These are phyloP conservation scores for Atta cephalotes DNA, from an alignment of 1,140 invertebrate species.

Conservation along the genomic window DNA sequence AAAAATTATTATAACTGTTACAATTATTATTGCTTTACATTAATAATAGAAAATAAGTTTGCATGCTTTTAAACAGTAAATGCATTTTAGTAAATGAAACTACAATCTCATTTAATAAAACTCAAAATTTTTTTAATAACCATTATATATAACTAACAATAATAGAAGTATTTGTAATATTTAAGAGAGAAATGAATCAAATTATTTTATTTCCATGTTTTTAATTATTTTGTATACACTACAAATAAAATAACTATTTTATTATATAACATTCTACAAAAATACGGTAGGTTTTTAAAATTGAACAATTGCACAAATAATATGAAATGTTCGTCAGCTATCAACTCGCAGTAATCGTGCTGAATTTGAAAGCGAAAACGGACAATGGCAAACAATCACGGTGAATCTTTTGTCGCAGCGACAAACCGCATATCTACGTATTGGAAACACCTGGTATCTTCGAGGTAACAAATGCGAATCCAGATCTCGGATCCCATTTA, in stretches of 20 bases:
- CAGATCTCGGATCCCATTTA: conserved; percentile 25
- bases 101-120: background rate
- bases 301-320: background rate
- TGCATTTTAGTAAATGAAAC: conserved; percentile 8
- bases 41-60: conserved; percentile 1
- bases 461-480: conserved; percentile 12
- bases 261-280: background rate
- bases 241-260: background rate
- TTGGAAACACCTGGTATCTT: background rate
- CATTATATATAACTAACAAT: conserved; percentile 13
- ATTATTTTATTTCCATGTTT: conserved; percentile 17
- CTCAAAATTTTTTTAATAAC: background rate
- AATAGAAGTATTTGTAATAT: background rate
- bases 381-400: background rate
- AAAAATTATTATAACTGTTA: conserved; percentile 9
- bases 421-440: conserved; percentile 21
- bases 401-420: background rate
- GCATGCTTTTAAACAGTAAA: conserved; percentile 1
- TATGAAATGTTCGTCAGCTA: background rate
- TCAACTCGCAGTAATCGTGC: background rate
- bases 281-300: background rate
- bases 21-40: background rate
- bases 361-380: background rate
- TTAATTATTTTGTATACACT: background rate
- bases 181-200: background rate